phyloP scores from a whole-genome alignment of 2,113 vertebrate species.

The Scolopax mira region DNA sequence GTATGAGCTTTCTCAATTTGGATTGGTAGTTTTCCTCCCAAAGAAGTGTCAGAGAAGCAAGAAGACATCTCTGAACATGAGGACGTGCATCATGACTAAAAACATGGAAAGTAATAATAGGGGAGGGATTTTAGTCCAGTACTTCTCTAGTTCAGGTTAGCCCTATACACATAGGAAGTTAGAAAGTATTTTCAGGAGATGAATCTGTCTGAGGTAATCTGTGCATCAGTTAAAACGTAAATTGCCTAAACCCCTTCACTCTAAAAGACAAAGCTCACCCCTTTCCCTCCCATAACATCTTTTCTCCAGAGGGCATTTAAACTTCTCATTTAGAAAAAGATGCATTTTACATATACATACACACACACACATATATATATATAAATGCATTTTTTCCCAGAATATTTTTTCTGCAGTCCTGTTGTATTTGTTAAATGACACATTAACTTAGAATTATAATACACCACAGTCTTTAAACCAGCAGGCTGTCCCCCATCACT shows the following conservation, averaged over 20 bases:
- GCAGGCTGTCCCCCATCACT: not conserved
- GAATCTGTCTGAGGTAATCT: slow-evolving; percentile 43
- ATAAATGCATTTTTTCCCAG: not conserved
- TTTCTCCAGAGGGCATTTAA: not conserved
- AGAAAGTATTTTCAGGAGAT: not conserved
- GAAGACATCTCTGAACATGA: not conserved
- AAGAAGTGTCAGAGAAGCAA: not conserved
- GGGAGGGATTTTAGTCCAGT: not conserved
- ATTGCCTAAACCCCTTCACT: not conserved
- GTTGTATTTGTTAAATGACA: not conserved
- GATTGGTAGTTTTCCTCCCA: not conserved
- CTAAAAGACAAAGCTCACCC: not conserved
- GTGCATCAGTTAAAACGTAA: not conserved
- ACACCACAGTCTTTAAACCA: not conserved
- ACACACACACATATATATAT: not conserved
- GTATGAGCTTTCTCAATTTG: not conserved
- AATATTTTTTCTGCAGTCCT: not conserved
- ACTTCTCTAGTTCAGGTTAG: not conserved
- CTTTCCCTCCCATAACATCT: not conserved
- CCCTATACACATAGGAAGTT: not conserved
- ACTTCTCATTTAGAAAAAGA: not conserved
- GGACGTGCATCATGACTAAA: not conserved
- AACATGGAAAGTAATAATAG: fast-evolving
- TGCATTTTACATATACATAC: not conserved
- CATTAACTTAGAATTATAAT: not conserved